phyloP scores from a whole-genome alignment of 2,113 vertebrate species.

The Python bivittatus region DNA sequence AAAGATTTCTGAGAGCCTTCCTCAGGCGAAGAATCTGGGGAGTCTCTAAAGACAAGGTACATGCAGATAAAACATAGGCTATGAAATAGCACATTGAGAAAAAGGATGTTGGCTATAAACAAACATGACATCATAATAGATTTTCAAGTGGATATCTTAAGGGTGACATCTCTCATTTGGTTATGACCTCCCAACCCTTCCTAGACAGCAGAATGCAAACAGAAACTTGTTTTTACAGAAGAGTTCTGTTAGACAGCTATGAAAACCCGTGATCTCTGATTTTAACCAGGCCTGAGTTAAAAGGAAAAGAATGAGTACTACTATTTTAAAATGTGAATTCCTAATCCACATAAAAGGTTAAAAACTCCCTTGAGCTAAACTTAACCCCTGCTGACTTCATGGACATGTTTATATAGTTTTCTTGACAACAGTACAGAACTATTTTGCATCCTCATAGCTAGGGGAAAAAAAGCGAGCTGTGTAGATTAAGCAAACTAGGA shows the following conservation, averaged over 20 bases:
- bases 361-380: neutral
- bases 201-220: neutral
- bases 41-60: constrained; percentile 80
- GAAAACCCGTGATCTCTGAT: neutral
- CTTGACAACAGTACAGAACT: neutral
- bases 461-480: neutral
- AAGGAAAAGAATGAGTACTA: neutral
- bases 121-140: constrained; percentile 11
- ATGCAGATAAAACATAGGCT: constrained; percentile 57
- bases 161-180: neutral
- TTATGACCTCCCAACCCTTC: constrained; percentile 1
- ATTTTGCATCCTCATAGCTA: neutral
- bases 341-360: neutral
- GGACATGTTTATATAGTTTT: neutral
- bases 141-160: constrained; percentile 7
- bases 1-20: constrained; percentile 88
- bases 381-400: neutral
- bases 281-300: neutral
- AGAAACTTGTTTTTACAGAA: neutral
- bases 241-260: neutral
- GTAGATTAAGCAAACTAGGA: neutral
- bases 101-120: constrained; percentile 37
- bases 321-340: neutral
- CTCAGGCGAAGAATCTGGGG: constrained; percentile 81
- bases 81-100: constrained; percentile 43